Evolutionary conservation across 2,888 invertebrate genomes (phyloP).

Genomic region (Laspeyria flexula): DNA sequence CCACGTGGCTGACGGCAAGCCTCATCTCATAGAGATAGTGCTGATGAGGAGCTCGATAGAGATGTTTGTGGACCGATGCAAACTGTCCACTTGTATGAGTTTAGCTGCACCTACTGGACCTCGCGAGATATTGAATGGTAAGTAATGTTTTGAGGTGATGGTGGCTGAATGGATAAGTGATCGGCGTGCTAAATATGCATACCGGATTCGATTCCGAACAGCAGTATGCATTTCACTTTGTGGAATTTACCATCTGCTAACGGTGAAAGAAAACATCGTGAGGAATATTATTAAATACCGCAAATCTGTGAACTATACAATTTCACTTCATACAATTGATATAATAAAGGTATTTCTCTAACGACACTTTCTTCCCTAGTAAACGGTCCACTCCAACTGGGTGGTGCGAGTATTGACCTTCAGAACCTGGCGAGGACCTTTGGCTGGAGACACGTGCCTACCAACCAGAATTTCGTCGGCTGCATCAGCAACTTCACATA

Average conservation of each 20-base stretch:
- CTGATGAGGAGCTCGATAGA: constrained; percentile 88
- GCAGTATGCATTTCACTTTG: too few relatives aligned
- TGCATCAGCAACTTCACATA: constrained; percentile 97
- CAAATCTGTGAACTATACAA: too few relatives aligned
- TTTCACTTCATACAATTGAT: too few relatives aligned
- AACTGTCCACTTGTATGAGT: constrained; percentile 89
- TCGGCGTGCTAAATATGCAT: too few relatives aligned
- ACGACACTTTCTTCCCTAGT: constrained; percentile 72
- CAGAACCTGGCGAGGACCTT: constrained; percentile 86
- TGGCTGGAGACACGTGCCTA: constrained; percentile 90
- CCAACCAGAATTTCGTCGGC: constrained; percentile 91
- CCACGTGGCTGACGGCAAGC: constrained; percentile 92
- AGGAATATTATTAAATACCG: too few relatives aligned
- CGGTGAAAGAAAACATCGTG: too few relatives aligned
- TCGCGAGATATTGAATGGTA: constrained; percentile 90
- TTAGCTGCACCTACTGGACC: constrained; percentile 89
- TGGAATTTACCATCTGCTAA: too few relatives aligned
- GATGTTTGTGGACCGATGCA: constrained; percentile 92
- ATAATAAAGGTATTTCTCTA: too few relatives aligned
- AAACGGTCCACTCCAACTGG: constrained; percentile 95
- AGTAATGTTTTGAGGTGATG: constrained; percentile 42
- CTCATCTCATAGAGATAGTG: constrained; percentile 94
- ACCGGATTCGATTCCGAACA: too few relatives aligned
- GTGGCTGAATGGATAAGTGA: too few relatives aligned
- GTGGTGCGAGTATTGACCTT: constrained; percentile 90